Evolutionary conservation across 1,140 invertebrate species (phyloP).

Genomic region (Drosophila albomicans): DNA sequence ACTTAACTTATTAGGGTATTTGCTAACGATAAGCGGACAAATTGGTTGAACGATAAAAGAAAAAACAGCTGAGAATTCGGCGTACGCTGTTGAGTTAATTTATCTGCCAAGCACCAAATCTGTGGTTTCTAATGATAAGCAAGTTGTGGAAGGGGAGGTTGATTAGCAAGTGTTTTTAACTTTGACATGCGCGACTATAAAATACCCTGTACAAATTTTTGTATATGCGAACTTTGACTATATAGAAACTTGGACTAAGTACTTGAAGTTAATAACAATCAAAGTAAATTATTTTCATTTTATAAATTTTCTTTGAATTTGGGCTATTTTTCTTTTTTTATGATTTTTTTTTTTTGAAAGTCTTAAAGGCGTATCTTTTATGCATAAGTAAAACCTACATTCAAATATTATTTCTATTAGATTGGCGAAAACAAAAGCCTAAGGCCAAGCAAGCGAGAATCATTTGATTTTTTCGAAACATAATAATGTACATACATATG

Average conservation of each 20-base stretch:
- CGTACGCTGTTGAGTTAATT: neutral
- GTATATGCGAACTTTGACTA: neutral
- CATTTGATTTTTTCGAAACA: constrained; percentile 1
- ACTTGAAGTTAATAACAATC: no score
- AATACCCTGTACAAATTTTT: neutral
- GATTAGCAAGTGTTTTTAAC: neutral
- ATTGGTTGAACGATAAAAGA: constrained; percentile 34
- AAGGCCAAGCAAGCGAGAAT: constrained; percentile 25
- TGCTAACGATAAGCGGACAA: constrained; percentile 38
- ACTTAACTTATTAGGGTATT: constrained; percentile 14
- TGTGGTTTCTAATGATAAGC: neutral
- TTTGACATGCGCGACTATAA: neutral
- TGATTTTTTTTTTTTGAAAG: no score
- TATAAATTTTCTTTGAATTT: no score
- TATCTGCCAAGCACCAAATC: neutral
- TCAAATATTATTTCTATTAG: no score
- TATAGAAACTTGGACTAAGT: neutral
- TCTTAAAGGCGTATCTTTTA: no score
- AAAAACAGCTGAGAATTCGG: constrained; percentile 46
- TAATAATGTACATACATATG: neutral
- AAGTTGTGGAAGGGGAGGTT: neutral
- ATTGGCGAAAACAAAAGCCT: neutral
- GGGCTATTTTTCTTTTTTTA: no score
- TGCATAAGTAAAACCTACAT: no score
- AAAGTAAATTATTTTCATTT: no score